These are phyloP conservation scores for Eurosta solidaginis DNA, from an alignment of 1,140 invertebrate genomes.

Conservation along the genomic window DNA sequence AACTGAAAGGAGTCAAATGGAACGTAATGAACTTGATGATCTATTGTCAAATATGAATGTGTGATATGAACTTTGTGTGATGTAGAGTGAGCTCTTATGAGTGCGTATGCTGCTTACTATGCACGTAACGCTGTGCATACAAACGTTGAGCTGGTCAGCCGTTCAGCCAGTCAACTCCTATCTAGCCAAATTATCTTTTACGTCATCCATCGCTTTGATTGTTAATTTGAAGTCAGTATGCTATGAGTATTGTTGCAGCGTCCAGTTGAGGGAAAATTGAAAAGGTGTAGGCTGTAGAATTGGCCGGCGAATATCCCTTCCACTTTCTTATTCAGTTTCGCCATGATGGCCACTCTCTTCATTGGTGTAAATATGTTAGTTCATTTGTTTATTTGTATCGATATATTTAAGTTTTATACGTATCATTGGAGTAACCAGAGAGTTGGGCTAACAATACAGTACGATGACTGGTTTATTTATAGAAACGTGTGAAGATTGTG, in stretches of 20 bases:
- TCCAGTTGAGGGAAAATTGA: no score
- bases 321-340: not conserved
- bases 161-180: not conserved
- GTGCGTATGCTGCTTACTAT: not conserved
- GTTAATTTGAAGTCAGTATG: not conserved
- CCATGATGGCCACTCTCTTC: not conserved
- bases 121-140: not conserved
- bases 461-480: not conserved
- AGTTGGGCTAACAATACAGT: conserved; percentile 6
- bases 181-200: no score
- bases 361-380: not conserved
- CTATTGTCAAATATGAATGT: conserved; percentile 36
- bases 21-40: conserved; percentile 38
- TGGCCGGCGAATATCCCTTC: not conserved
- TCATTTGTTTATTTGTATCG: not conserved
- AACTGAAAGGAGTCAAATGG: not conserved
- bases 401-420: conserved; percentile 4
- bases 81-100: no score
- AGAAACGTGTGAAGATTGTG: not conserved
- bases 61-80: not conserved
- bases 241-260: not conserved
- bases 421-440: conserved; percentile 4
- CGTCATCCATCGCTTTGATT: not conserved
- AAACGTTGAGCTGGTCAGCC: not conserved
- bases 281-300: not conserved